phyloP scores from a whole-genome alignment of 1,140 invertebrate genomes.

The Metopolophium dirhodum region DNA sequence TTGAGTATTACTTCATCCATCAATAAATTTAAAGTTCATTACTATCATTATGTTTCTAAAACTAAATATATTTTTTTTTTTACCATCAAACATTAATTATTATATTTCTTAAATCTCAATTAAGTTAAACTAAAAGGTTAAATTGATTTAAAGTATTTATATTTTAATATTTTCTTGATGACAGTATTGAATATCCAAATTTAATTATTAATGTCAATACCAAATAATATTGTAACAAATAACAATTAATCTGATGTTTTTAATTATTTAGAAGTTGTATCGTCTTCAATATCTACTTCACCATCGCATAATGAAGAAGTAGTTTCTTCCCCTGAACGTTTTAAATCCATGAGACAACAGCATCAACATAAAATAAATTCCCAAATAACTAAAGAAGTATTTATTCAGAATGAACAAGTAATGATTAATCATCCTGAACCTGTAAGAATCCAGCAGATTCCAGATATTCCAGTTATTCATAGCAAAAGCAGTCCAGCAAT shows the following conservation, averaged over 20 bases:
- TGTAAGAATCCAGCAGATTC: slow-evolving; percentile 7
- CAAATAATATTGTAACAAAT: background rate
- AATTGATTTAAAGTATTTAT: background rate
- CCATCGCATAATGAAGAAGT: slow-evolving; percentile 47
- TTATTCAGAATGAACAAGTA: slow-evolving; percentile 37
- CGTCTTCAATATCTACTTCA: slow-evolving; percentile 54
- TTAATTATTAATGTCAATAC: background rate
- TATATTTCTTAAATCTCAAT: too few relatives aligned
- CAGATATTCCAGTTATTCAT: slow-evolving; percentile 47
- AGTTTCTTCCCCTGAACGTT: slow-evolving; percentile 40
- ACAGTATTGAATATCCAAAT: background rate
- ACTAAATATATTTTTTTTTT: too few relatives aligned
- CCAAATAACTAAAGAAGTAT: background rate
- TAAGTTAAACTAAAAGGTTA: background rate
- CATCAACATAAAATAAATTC: slow-evolving; percentile 43
- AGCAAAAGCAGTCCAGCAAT: slow-evolving; percentile 52
- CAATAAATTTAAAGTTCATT: too few relatives aligned
- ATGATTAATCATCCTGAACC: slow-evolving; percentile 42
- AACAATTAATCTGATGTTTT: background rate
- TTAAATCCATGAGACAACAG: slow-evolving; percentile 51
- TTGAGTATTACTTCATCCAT: too few relatives aligned
- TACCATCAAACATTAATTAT: too few relatives aligned
- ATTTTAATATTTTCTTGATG: background rate
- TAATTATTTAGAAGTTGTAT: slow-evolving; percentile 20
- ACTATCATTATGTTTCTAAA: too few relatives aligned